Evolutionary conservation across 2,113 vertebrate species (phyloP).

Genomic region (Pomatostomus ruficeps): DNA sequence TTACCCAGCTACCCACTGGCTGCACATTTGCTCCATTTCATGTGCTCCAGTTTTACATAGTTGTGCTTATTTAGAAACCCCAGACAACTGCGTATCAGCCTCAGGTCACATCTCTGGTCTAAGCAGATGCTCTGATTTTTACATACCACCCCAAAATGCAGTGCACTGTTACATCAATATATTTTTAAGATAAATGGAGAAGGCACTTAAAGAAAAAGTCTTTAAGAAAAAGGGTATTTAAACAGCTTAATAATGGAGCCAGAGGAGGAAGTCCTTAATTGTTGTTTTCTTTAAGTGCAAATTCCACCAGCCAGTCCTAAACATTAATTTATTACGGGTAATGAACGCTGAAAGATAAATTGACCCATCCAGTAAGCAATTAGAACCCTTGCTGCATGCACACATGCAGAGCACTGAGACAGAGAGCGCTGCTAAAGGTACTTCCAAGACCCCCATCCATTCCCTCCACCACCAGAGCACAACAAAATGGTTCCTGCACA

Average conservation of each 20-base stretch:
- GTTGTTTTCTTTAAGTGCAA: conserved; percentile 18
- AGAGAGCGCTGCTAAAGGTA: not conserved
- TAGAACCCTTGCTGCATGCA: not conserved
- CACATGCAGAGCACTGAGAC: not conserved
- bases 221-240: not conserved
- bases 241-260: not conserved
- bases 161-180: not conserved
- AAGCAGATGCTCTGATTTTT: not conserved
- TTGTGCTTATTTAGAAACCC: conserved; percentile 20
- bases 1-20: not conserved
- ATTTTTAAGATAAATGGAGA: not conserved
- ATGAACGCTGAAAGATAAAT: conserved; percentile 44
- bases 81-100: not conserved
- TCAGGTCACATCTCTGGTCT: not conserved
- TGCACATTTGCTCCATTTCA: not conserved
- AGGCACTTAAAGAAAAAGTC: not conserved
- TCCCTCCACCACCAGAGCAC: not conserved
- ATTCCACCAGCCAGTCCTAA: conserved; percentile 21
- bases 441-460: not conserved
- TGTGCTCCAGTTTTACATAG: not conserved
- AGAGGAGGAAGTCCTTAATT: not conserved
- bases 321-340: conserved; percentile 40
- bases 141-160: not conserved
- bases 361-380: conserved; percentile 42
- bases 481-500: not conserved